Evolutionary conservation across 1,140 invertebrate genomes (phyloP).

Genomic region (Nasonia giraulti): DNA sequence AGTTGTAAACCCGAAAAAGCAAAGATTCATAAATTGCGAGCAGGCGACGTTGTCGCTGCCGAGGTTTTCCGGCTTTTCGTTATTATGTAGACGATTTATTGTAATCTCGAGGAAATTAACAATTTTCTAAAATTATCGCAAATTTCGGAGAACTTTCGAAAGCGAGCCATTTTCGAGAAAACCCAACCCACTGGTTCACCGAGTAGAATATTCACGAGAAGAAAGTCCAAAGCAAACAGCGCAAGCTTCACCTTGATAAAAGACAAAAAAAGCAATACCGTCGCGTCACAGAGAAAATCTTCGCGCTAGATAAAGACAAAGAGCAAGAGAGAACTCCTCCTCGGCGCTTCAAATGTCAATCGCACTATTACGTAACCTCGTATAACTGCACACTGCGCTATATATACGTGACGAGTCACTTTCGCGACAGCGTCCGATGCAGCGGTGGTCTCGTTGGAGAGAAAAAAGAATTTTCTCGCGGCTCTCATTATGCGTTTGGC

Average conservation of each 20-base stretch:
- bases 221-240: too few relatives aligned
- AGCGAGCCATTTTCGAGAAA: background rate
- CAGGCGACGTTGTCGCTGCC: background rate
- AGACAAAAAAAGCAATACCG: background rate
- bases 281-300: background rate
- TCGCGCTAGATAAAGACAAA: slow-evolving; percentile 1
- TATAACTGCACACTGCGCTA: slow-evolving; percentile 7
- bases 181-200: background rate
- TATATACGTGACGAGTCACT: slow-evolving; percentile 10
- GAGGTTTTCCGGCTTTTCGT: too few relatives aligned
- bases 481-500: background rate
- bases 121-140: too few relatives aligned
- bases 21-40: too few relatives aligned
- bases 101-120: too few relatives aligned
- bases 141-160: too few relatives aligned
- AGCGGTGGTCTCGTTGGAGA: background rate
- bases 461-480: background rate
- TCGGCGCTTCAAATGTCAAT: slow-evolving; percentile 37
- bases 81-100: too few relatives aligned
- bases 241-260: background rate
- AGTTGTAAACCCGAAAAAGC: background rate
- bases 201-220: too few relatives aligned
- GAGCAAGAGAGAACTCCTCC: background rate
- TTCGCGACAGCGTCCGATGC: background rate
- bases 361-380: slow-evolving; percentile 28